phyloP scores from a whole-genome alignment of 2,797 vertebrate genomes.

The Chelidonichthys spinosus region DNA sequence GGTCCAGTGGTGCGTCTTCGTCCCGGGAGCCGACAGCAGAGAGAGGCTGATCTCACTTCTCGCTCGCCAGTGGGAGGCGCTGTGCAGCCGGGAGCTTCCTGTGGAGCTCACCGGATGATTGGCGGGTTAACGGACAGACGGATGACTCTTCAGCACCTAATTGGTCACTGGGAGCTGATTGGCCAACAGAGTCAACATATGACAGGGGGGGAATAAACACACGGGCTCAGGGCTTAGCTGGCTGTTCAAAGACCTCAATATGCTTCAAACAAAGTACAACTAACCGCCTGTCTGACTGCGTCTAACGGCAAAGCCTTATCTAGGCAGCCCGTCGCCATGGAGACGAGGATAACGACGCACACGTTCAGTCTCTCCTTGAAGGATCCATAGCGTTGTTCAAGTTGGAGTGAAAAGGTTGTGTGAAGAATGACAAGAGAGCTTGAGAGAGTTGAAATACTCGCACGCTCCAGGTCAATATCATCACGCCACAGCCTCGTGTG shows the following conservation, averaged over 20 bases:
- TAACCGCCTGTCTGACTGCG: no score
- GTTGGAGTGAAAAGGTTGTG: not conserved
- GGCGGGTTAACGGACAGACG: not conserved
- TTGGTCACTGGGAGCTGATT: not conserved
- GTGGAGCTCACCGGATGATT: conserved; percentile 92
- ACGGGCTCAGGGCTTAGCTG: not conserved
- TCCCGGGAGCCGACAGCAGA: conserved; percentile 93
- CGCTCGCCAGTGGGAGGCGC: conserved; percentile 95
- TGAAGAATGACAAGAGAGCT: not conserved
- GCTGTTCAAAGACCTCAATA: conserved; percentile 7
- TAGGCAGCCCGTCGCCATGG: not conserved
- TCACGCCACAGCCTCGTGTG: not conserved
- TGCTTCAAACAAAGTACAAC: conserved; percentile 10
- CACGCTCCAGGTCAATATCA: not conserved
- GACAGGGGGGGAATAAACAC: not conserved
- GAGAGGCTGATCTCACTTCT: conserved; percentile 94
- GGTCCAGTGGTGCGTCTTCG: conserved; percentile 95
- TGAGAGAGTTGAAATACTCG: not conserved
- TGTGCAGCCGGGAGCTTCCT: conserved; percentile 95
- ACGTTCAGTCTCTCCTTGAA: not conserved
- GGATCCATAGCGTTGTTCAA: not conserved
- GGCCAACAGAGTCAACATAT: not conserved
- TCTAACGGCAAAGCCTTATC: not conserved
- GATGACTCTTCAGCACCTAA: not conserved
- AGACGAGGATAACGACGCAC: not conserved